Evolutionary conservation across 2,113 vertebrate genomes (phyloP).

Genomic region (Oreochromis tanganicae): DNA sequence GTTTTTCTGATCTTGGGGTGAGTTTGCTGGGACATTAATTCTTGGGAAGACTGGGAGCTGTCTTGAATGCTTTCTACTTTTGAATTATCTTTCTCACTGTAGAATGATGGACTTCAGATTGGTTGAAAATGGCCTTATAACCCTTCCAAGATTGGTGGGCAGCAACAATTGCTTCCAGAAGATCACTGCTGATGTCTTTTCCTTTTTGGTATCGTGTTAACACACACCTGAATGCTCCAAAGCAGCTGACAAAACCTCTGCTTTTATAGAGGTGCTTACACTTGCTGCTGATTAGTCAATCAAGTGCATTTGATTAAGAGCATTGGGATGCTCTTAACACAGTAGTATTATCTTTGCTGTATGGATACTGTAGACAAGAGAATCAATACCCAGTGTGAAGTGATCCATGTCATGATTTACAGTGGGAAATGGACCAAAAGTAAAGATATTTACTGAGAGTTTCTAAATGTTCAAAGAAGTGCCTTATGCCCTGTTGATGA

Average conservation of each 20-base stretch:
- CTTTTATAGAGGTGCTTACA: background rate
- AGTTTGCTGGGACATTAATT: background rate
- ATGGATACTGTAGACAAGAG: background rate
- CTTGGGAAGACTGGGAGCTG: background rate
- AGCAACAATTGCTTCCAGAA: background rate
- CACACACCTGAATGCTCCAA: background rate
- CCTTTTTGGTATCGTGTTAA: background rate
- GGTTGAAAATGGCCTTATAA: background rate
- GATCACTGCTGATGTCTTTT: background rate
- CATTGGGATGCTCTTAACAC: background rate
- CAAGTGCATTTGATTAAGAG: background rate
- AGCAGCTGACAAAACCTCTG: background rate
- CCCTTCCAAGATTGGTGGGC: background rate
- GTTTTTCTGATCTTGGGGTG: background rate
- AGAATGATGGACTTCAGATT: background rate
- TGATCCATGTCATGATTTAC: background rate
- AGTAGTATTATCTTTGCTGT: constrained; percentile 1
- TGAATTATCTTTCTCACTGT: background rate
- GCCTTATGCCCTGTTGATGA: background rate
- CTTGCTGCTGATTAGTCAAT: background rate
- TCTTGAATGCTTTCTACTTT: background rate
- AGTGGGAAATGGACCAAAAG: constrained; percentile 1
- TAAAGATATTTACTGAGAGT: background rate
- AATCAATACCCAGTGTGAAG: constrained; percentile 27
- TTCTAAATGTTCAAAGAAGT: background rate